These are phyloP conservation scores for Engraulis encrasicolus DNA, from an alignment of 2,113 vertebrate genomes.

Conservation along the genomic window DNA sequence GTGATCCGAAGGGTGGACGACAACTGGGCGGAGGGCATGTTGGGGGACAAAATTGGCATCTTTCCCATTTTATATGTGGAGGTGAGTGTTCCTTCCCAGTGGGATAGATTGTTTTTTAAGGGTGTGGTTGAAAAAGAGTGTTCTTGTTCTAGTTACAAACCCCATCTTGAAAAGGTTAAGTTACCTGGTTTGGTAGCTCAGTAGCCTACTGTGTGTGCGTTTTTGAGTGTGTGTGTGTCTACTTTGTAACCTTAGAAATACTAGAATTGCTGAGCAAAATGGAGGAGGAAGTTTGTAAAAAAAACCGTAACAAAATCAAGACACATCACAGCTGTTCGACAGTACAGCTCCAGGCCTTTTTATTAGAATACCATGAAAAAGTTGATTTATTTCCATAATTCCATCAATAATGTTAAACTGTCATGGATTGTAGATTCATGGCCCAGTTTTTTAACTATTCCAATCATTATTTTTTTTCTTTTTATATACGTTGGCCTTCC, in stretches of 20 bases:
- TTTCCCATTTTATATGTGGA: constrained; percentile 97
- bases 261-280: background rate
- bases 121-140: background rate
- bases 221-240: background rate
- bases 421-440: too few relatives aligned
- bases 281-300: background rate
- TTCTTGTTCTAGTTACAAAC: background rate
- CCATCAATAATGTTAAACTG: too few relatives aligned
- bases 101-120: background rate
- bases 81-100: constrained; percentile 66
- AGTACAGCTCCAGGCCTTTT: too few relatives aligned
- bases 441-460: too few relatives aligned
- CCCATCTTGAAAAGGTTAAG: background rate
- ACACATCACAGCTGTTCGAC: background rate
- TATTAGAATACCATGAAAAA: too few relatives aligned
- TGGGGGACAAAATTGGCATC: constrained; percentile 98
- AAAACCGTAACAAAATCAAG: background rate
- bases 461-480: too few relatives aligned
- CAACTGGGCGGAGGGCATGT: constrained; percentile 99
- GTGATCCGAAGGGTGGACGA: constrained; percentile 98
- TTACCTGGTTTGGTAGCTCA: background rate
- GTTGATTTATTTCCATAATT: too few relatives aligned
- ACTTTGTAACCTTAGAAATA: background rate
- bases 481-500: too few relatives aligned
- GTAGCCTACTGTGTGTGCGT: background rate